Evolutionary conservation across 2,888 invertebrate species (phyloP), one percentile per base, ranked within the genome.

Genomic region (Fragum fragum): DNA sequence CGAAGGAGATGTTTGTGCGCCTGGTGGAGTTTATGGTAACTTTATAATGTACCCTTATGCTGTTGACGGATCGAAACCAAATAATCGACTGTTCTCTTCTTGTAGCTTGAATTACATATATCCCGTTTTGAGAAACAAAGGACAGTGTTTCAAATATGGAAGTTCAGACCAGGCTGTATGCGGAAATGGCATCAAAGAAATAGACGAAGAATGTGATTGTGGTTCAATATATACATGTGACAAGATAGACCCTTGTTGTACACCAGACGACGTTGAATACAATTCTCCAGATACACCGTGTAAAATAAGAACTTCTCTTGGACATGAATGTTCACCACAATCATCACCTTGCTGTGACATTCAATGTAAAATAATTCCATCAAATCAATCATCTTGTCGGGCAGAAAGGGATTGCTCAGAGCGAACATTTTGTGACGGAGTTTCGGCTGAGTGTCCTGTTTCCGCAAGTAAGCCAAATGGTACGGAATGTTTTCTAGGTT

Each of bases 141-240:
- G 88, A 0, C 32, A 14, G 16, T 93, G 92, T 81, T 86, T 92
- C 32, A 80, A 76, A 52, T 23, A 52, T 5, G 55, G 39, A 18
- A n/a, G 26, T 21, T 18, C 74, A 5, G 47, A 29, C n/a, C 79
- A 59, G 42, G 78, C 87, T 3, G 68, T 79, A 21, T 93, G 93
- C 84, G 92, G 93, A 5, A 92, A 93, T 76, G 86, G 86, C n/a
- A 69, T 91, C 16, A 76, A 83, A n/a, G 92, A 91, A 66, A 71
- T 42, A 6, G 87, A 85, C 1, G 92, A 92, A 66, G 91, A 92
- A 47, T 92, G 92, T 79, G 92, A 92, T 69, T 92, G 92, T 79
- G 92, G 92, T 0, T 73, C 74, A 1, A 36, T 57, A 0, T 70
- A 63, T 2, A 83, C 81, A 1, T 92, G 92, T 71, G 29, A 47